These are phyloP conservation scores for Nycticebus coucang DNA, from an alignment of 2,113 vertebrate genomes.

Conservation along the genomic window DNA sequence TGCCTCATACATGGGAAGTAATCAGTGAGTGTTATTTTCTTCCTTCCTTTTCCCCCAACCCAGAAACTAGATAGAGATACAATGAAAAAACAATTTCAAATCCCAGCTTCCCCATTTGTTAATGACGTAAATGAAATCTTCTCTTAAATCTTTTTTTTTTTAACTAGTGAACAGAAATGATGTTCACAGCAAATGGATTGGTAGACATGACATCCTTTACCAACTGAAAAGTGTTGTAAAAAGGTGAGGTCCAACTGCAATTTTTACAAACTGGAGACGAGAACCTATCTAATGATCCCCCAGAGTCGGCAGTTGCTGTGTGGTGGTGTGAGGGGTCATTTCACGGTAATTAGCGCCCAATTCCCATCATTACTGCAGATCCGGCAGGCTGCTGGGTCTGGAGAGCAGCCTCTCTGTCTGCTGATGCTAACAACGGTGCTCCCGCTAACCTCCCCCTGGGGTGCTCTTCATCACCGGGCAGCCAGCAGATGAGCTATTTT, in stretches of 20 bases:
- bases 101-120: background rate
- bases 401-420: background rate
- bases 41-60: background rate
- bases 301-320: background rate
- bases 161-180: background rate
- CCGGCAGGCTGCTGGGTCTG: background rate
- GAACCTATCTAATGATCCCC: background rate
- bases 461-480: slow-evolving; percentile 7
- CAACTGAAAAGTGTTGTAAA: background rate
- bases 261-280: background rate
- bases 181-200: background rate
- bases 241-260: background rate
- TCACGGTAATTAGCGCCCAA: background rate
- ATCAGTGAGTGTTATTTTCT: background rate
- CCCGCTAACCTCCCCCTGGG: background rate
- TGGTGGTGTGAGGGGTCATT: background rate
- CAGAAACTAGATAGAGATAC: background rate
- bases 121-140: background rate
- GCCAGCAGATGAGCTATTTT: background rate
- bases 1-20: background rate
- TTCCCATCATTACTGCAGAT: background rate
- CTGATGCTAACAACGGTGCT: background rate
- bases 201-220: background rate
- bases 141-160: background rate
- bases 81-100: background rate